These are phyloP conservation scores for Dasysyrphus albostriatus DNA, from an alignment of 2,888 invertebrate genomes.

Conservation along the genomic window DNA sequence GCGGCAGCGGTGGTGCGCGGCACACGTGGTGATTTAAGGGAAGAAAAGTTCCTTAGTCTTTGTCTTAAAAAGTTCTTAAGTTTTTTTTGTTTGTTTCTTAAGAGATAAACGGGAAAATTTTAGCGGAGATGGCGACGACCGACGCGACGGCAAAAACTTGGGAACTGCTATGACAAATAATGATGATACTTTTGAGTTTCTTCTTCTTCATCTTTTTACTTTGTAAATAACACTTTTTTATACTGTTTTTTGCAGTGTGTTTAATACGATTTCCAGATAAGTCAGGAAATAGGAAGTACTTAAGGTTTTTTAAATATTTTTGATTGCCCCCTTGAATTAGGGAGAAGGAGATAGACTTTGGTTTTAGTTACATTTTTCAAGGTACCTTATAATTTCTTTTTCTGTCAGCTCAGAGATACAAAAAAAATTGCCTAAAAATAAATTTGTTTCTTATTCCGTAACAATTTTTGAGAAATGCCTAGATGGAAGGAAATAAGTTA, in stretches of 20 bases:
- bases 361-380: neutral
- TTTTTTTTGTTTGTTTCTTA: conserved; percentile 1
- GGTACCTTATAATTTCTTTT: neutral
- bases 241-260: neutral
- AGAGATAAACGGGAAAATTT: conserved; percentile 69
- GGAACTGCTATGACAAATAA: conserved; percentile 62
- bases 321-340: neutral
- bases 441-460: too few relatives aligned
- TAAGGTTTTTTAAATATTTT: neutral
- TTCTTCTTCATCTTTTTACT: conserved; percentile 19
- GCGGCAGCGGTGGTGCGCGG: neutral
- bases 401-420: neutral
- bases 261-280: neutral
- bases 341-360: neutral
- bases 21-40: neutral
- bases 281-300: conserved; percentile 3
- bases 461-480: too few relatives aligned
- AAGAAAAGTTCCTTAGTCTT: conserved; percentile 59
- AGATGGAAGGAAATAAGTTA: too few relatives aligned
- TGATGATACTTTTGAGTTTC: conserved; percentile 50
- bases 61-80: conserved; percentile 42
- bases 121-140: conserved; percentile 7
- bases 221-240: conserved; percentile 27
- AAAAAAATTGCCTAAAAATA: neutral
- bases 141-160: conserved; percentile 53